phyloP scores from a whole-genome alignment of 2,888 invertebrate genomes.

The Panorpa germanica region DNA sequence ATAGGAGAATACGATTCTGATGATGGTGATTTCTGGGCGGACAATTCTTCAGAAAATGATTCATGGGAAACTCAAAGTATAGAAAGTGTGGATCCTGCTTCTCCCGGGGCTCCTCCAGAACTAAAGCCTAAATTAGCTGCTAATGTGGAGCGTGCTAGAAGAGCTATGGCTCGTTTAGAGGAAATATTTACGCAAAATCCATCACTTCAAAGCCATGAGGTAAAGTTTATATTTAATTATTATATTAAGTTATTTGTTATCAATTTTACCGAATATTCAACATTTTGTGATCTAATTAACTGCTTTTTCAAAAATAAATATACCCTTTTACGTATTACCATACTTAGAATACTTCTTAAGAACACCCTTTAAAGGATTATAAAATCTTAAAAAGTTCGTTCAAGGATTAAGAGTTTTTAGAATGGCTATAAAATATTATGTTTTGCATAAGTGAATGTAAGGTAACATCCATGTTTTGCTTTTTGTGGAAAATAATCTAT shows the following conservation, averaged over 20 bases:
- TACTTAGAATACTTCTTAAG: no score
- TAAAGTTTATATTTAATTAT: no score
- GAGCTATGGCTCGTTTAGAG: conserved; percentile 54
- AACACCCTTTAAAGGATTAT: no score
- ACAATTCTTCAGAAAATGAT: conserved; percentile 48
- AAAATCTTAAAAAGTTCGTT: no score
- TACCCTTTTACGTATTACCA: no score
- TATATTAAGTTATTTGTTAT: no score
- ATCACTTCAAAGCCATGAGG: conserved; percentile 52
- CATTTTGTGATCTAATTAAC: no score
- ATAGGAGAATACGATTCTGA: conserved; percentile 59
- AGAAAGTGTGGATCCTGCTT: conserved; percentile 21
- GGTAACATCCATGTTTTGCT: no score
- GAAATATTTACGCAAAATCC: conserved; percentile 65
- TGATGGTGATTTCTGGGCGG: conserved; percentile 53
- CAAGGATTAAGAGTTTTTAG: no score
- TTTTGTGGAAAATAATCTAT: conserved; percentile 12
- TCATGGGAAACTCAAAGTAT: conserved; percentile 74
- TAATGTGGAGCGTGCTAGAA: conserved; percentile 57
- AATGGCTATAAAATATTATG: not conserved
- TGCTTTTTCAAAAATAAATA: no score
- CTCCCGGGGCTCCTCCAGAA: conserved; percentile 22
- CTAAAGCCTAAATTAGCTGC: conserved; percentile 47
- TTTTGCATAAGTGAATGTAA: conserved; percentile 1
- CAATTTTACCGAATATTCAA: no score